Conservation (phyloP, 2,797 vertebrate genomes). For the Ptychobarbus kaznakovi region DNA sequence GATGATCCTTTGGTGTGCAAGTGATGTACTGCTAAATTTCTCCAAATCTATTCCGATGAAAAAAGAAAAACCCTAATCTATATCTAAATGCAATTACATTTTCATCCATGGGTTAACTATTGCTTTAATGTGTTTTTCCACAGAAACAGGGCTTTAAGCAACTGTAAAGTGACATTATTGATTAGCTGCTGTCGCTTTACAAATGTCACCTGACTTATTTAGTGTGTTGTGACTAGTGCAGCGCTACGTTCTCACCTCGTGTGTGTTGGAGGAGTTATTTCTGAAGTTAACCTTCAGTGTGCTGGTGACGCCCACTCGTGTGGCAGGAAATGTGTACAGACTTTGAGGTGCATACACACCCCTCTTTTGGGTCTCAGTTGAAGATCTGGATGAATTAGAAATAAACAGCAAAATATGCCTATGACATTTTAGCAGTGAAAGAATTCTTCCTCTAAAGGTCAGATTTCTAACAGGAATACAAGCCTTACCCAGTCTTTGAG, state of each 20-base stretch:
- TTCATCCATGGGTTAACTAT: background rate
- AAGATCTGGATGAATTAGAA: slow-evolving; percentile 3
- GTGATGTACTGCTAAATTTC: background rate
- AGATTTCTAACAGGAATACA: background rate
- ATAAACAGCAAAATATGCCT: background rate
- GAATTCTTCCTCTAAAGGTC: background rate
- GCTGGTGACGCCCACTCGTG: slow-evolving; percentile 81
- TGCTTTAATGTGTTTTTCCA: background rate
- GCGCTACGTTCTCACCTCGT: slow-evolving; percentile 77
- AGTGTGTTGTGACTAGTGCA: background rate
- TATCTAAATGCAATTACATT: background rate
- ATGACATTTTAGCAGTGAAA: background rate
- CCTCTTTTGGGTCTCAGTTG: slow-evolving; percentile 68
- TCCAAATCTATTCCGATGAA: background rate
- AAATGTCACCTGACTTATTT: background rate
- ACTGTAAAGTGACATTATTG: background rate
- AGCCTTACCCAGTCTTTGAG: slow-evolving; percentile 75
- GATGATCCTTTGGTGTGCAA: background rate
- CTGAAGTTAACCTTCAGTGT: slow-evolving; percentile 90
- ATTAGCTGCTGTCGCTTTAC: background rate
- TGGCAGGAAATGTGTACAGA: slow-evolving; percentile 84
- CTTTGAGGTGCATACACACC: slow-evolving; percentile 88
- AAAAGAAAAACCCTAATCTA: background rate
- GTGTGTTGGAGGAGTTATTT: slow-evolving; percentile 87
- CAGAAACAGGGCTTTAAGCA: background rate